Evolutionary conservation across 2,113 vertebrate species (phyloP).

Genomic region (Zosterops japonicus): DNA sequence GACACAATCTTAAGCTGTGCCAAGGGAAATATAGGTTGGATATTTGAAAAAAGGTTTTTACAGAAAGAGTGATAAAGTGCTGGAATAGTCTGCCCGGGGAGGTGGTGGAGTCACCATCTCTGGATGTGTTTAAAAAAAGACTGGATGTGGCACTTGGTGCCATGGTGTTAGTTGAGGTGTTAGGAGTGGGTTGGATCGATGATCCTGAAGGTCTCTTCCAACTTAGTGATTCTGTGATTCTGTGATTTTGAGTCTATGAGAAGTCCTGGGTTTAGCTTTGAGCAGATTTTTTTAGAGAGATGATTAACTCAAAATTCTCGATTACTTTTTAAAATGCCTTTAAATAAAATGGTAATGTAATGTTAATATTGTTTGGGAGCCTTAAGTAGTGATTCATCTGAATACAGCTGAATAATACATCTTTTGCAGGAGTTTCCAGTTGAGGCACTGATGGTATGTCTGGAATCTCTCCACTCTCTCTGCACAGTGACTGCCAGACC

Average conservation of each 20-base stretch:
- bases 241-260: not conserved
- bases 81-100: accelerated
- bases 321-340: not conserved
- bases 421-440: conserved; percentile 22
- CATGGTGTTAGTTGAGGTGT: not conserved
- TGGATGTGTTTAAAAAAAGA: not conserved
- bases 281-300: not conserved
- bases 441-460: conserved; percentile 4
- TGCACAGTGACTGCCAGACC: not conserved
- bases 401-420: not conserved
- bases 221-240: not conserved
- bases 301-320: not conserved
- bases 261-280: not conserved
- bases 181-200: not conserved
- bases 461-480: conserved; percentile 24
- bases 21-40: not conserved
- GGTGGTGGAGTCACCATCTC: not conserved
- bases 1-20: accelerated
- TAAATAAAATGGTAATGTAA: not conserved
- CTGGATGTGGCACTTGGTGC: not conserved
- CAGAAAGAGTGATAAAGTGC: not conserved
- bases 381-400: not conserved
- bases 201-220: not conserved
- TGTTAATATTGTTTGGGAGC: not conserved
- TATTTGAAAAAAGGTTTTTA: not conserved